phyloP scores from a whole-genome alignment of 2,888 invertebrate genomes.

The Poecilobothrus nobilitatus region DNA sequence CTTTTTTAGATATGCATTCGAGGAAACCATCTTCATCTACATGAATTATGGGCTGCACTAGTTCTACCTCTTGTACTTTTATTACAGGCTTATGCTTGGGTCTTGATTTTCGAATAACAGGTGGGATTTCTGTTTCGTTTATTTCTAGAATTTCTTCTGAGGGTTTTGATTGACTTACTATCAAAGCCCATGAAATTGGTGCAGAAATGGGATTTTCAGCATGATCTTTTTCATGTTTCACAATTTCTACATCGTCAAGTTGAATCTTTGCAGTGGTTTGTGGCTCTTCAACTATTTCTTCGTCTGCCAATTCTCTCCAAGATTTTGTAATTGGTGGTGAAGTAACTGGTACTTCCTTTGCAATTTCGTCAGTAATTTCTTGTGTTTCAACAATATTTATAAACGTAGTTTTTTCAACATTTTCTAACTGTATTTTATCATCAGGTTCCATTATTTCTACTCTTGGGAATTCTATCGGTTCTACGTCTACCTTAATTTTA shows the following conservation, averaged over 20 bases:
- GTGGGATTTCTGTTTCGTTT: neutral
- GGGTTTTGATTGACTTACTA: conserved; percentile 15
- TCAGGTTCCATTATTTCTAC: neutral
- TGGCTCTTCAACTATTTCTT: neutral
- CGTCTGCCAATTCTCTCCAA: conserved; percentile 1
- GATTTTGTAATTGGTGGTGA: neutral
- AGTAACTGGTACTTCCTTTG: neutral
- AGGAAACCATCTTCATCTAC: conserved; percentile 45
- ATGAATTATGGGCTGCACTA: conserved; percentile 5
- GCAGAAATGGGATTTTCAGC: neutral
- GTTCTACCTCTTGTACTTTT: conserved; percentile 12
- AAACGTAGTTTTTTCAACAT: neutral
- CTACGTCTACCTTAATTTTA: neutral
- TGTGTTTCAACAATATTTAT: neutral
- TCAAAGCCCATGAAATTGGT: conserved; percentile 16
- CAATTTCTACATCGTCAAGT: neutral
- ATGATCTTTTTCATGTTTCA: neutral
- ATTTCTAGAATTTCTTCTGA: conserved; percentile 15
- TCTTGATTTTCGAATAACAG: conserved; percentile 7
- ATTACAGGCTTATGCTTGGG: conserved; percentile 14
- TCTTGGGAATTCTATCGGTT: neutral
- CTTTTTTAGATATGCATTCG: conserved; percentile 17
- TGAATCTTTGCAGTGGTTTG: neutral
- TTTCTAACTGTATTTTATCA: neutral
- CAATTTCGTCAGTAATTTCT: neutral